Evolutionary conservation across 2,888 invertebrate species (phyloP).

Genomic region (Agrilus mali): DNA sequence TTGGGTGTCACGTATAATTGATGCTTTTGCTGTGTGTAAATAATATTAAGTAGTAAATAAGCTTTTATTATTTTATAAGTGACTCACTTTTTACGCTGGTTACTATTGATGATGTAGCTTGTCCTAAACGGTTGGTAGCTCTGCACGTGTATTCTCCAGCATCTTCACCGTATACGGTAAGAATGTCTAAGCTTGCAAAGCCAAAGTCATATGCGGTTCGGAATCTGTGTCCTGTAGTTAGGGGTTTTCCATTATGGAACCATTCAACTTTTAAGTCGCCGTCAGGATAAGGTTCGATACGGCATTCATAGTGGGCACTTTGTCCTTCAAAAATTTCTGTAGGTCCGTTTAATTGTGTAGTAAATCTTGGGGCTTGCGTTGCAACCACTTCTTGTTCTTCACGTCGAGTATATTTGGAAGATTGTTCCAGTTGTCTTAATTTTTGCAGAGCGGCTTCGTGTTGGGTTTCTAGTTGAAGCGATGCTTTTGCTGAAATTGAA

Average conservation of each 20-base stretch:
- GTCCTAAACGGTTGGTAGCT: constrained; percentile 75
- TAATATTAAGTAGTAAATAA: not conserved
- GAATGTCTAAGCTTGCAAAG: constrained; percentile 89
- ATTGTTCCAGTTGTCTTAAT: constrained; percentile 75
- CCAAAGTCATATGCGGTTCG: constrained; percentile 94
- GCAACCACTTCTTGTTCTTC: constrained; percentile 71
- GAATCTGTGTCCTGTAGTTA: constrained; percentile 81
- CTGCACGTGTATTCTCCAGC: constrained; percentile 84
- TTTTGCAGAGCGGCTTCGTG: constrained; percentile 82
- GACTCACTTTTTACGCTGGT: constrained; percentile 69
- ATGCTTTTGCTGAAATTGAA: constrained; percentile 58
- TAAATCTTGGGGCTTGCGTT: constrained; percentile 74
- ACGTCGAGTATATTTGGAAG: constrained; percentile 62
- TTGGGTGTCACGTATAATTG: constrained; percentile 80
- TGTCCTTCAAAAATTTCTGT: constrained; percentile 75
- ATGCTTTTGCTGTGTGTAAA: constrained; percentile 55
- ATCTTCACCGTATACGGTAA: constrained; percentile 88
- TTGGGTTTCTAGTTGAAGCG: constrained; percentile 76
- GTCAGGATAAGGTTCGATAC: constrained; percentile 87
- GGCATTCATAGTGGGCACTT: constrained; percentile 85
- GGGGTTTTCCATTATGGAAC: constrained; percentile 85
- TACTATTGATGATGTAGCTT: constrained; percentile 68
- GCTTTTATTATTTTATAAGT: not conserved
- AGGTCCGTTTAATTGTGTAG: constrained; percentile 76
- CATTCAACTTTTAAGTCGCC: constrained; percentile 81